Base-by-base conservation (phyloP, 2,888 invertebrate genomes). In the Drepanosiphum platanoidis region DNA sequence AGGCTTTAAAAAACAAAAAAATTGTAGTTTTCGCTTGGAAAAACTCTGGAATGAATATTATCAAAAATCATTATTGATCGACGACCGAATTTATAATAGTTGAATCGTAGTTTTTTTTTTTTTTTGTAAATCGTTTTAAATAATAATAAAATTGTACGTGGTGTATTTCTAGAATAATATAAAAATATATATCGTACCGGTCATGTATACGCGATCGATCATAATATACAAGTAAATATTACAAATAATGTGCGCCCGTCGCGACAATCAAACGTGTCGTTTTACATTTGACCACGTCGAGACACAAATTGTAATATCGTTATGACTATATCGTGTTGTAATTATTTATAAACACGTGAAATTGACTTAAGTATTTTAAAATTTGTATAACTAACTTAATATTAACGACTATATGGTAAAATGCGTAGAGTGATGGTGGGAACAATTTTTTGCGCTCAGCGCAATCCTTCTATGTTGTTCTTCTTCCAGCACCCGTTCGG, bases 401-500 rank as follows among this genome's bases (percentile, higher is more conserved):
- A 58, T 72, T 74, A 83, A 84, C 46, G 66, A 75, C 36, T 83
- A 68, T 30, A 66, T 75, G 75, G 84, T 83, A 83, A 74, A 83
- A 74, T 32, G n/a, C 52, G 15, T 32, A 39, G 15, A 58, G 61
- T 27, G 22, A 36, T 9, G 52, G 36, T 39, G 30, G 30, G 22
- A 15, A 30, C 9, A 32, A 0, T 1, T 0, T 4, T 52, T 9
- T 27, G n/a, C 8, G n/a, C 42, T 77, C 52, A 77, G 66, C 77
- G 74, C 46, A 58, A 18, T 71, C 72, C 71, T 89, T 97, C 96
- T 64, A 96, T 91, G 87, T 93, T 93, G 81, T 94, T 92, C 88
- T 93, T 92, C 89, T 95, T 95, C 90, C 93, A 95, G 90, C 97
- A 97, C 2, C 92, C 92, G 0, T 92, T 91, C 0, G 97, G 98